These are phyloP conservation scores for Caerostris extrusa DNA, from an alignment of 1,140 invertebrate species.

Conservation along the genomic window DNA sequence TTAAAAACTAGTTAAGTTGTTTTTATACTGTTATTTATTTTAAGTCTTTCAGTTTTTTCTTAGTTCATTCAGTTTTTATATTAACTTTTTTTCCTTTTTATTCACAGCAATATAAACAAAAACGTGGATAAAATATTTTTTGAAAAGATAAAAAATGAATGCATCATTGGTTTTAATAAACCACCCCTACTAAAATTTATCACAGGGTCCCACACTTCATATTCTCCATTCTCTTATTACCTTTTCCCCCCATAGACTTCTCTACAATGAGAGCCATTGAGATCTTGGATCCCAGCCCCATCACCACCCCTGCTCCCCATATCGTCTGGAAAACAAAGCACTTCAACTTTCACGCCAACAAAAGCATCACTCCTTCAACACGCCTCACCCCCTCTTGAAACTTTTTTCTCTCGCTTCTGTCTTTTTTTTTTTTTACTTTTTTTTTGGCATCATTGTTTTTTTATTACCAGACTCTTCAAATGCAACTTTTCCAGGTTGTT, in stretches of 20 bases:
- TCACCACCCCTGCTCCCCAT: neutral
- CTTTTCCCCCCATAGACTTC: neutral
- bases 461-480: neutral
- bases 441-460: neutral
- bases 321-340: slow-evolving; percentile 18
- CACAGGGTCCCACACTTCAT: neutral
- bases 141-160: too few relatives aligned
- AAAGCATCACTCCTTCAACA: slow-evolving; percentile 13
- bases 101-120: too few relatives aligned
- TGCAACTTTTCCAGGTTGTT: slow-evolving; percentile 44
- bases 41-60: too few relatives aligned
- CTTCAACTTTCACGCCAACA: slow-evolving; percentile 26
- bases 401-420: neutral
- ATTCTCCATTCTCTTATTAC: neutral
- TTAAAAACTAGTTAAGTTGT: too few relatives aligned
- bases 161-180: too few relatives aligned
- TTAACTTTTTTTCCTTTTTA: too few relatives aligned
- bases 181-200: too few relatives aligned
- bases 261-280: neutral
- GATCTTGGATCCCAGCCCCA: neutral
- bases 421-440: neutral
- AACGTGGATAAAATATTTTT: too few relatives aligned
- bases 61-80: too few relatives aligned
- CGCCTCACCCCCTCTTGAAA: neutral
- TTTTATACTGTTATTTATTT: too few relatives aligned